These are phyloP conservation scores for Cyclina sinensis DNA, from an alignment of 1,140 invertebrate genomes.

Conservation along the genomic window DNA sequence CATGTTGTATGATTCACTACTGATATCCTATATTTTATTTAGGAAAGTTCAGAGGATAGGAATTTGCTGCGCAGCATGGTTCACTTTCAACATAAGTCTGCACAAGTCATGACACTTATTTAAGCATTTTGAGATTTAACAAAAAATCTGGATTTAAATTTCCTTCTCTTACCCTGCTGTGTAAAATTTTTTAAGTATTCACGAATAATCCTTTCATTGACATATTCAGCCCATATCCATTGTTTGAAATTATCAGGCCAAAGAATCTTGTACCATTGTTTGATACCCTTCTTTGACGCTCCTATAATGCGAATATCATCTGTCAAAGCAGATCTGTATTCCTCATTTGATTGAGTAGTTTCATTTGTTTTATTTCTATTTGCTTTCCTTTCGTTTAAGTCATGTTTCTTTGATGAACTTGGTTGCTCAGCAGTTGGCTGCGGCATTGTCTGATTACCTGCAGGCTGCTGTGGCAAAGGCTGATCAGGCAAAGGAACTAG, in stretches of 20 bases:
- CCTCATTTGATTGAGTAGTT: not conserved
- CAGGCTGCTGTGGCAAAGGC: not conserved
- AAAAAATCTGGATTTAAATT: slow-evolving; percentile 25
- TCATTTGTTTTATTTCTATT: not conserved
- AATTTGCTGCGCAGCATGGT: slow-evolving; percentile 29
- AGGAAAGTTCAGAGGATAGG: slow-evolving; percentile 4
- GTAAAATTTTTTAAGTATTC: slow-evolving; percentile 28
- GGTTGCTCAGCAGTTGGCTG: not conserved
- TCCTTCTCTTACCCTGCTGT: slow-evolving; percentile 5
- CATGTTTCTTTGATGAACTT: not conserved
- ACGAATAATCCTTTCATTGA: not conserved
- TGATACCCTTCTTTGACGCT: not conserved
- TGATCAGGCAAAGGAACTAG: not conserved
- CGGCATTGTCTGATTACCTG: not conserved
- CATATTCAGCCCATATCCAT: slow-evolving; percentile 24
- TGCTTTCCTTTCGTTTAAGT: not conserved
- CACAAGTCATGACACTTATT: not conserved
- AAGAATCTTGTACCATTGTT: slow-evolving; percentile 5
- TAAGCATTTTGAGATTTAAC: not conserved
- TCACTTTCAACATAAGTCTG: slow-evolving; percentile 15
- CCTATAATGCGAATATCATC: slow-evolving; percentile 14
- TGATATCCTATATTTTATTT: slow-evolving; percentile 4
- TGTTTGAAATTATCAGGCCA: slow-evolving; percentile 5
- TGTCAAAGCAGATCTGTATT: slow-evolving; percentile 16
- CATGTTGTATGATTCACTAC: slow-evolving; percentile 22